Evolutionary conservation across 2,113 vertebrate genomes (phyloP).

Genomic region (Grammomys surdaster): DNA sequence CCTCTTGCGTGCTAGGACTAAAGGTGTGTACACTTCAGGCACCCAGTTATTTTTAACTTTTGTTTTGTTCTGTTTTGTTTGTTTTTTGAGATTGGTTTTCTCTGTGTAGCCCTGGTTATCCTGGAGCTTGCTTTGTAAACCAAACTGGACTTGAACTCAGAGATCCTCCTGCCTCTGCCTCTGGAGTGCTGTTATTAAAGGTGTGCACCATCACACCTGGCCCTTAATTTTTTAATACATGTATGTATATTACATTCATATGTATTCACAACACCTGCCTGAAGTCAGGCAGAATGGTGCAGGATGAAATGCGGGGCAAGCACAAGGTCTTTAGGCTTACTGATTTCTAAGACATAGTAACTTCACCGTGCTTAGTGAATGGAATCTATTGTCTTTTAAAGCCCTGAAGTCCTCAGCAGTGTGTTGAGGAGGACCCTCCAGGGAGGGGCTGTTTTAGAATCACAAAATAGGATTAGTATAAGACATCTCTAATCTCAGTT

Average conservation of each 20-base stretch:
- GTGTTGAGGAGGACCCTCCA: not conserved
- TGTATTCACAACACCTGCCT: not conserved
- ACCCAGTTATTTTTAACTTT: not conserved
- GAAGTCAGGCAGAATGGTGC: not conserved
- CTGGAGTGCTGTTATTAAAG: not conserved
- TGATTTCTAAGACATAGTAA: slow-evolving; percentile 10
- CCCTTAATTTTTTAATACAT: not conserved
- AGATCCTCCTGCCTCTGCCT: not conserved
- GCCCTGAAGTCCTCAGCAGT: too few relatives aligned
- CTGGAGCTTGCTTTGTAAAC: not conserved
- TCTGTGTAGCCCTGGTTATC: not conserved
- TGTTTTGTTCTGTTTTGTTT: not conserved
- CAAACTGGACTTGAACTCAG: not conserved
- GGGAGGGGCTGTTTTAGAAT: not conserved
- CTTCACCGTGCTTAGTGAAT: not conserved
- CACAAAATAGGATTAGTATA: not conserved
- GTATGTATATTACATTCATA: not conserved
- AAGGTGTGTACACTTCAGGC: not conserved
- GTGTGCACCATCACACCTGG: not conserved
- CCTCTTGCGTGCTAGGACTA: not conserved
- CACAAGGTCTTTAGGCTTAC: not conserved
- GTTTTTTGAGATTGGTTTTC: not conserved
- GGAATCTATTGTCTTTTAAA: slow-evolving; percentile 29
- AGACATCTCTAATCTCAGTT: not conserved
- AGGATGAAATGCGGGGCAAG: not conserved